Conservation (phyloP, 92 coral and sea anemone species). For the Zoanthus solanderi region DNA sequence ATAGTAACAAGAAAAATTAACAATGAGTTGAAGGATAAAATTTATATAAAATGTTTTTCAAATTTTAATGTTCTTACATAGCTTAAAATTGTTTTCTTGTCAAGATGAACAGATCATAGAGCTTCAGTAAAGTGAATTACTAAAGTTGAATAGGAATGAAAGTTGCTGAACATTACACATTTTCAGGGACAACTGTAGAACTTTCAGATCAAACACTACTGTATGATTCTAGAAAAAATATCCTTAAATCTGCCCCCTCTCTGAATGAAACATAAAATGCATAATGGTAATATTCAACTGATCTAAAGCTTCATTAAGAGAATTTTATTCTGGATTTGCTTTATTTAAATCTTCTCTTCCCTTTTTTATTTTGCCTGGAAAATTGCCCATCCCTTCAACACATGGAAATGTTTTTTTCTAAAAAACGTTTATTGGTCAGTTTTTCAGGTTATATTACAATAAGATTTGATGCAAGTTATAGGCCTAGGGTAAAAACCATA, state of each 20-base stretch:
- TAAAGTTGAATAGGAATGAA: neutral
- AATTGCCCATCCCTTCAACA: conserved; percentile 9
- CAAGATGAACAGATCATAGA: conserved; percentile 10
- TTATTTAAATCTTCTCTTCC: neutral
- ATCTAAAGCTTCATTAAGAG: conserved; percentile 3
- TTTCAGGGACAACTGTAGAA: conserved; percentile 5
- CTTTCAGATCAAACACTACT: conserved; percentile 1
- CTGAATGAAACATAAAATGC: neutral
- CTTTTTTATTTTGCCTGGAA: neutral
- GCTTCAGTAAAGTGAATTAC: neutral
- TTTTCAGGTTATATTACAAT: conserved; percentile 4
- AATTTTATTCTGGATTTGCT: neutral
- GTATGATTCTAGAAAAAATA: conserved; percentile 8
- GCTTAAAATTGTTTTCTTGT: neutral
- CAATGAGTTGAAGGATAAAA: conserved; percentile 1
- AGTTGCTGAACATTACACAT: conserved; percentile 3
- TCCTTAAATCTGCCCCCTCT: conserved; percentile 1
- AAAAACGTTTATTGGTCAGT: conserved; percentile 3
- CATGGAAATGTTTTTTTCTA: neutral
- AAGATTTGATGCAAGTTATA: neutral
- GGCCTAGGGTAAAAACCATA: neutral
- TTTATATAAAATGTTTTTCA: conserved; percentile 2
- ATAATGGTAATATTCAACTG: conserved; percentile 6
- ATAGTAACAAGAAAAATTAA: conserved; percentile 4
- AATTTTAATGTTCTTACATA: conserved; percentile 1